Evolutionary conservation across 2,888 invertebrate genomes (phyloP), one percentile per base, ranked within the genome.

Genomic region (Orchesella flavescens): DNA sequence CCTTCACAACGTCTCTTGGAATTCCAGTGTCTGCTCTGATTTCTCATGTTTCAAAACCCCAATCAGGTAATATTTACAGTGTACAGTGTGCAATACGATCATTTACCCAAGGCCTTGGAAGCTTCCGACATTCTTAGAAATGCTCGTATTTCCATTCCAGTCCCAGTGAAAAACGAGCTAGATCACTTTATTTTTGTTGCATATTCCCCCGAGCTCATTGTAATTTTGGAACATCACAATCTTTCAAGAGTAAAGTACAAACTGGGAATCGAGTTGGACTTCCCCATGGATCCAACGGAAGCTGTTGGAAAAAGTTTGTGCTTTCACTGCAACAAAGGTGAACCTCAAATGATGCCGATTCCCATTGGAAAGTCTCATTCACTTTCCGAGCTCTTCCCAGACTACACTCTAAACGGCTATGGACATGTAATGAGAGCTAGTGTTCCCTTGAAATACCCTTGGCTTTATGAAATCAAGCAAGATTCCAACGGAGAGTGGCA

Each of bases 401-500:
- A 78, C 49, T 78, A 69, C 19, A 69, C 69, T 4, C 19, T 21
- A 68, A 69, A 57, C 13, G 69, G 77, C 15, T 9, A 69, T 24
- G 61, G 77, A 5, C 61, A 78, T 46, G 9, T 1, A n/a, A 4
- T 78, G 5, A 57, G 24, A 46, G 34, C 59, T 7, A 44, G n/a
- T 17, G 77, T 17, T 19, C 77, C 77, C 1, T 4, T 21, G 1
- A 77, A 78, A 21, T 59, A 69, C 44, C 77, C 59, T 0, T 78
- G 34, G 43, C 49, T 78, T 1, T 69, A 46, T 19, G 69, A 78
- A 46, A 59, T 61, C 7, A 46, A 71, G 21, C 43, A 13, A 21
- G 17, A 61, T 1, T n/a, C n/a, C n/a, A 5, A 1, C 3, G 15
- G n/a, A 13, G 19, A 43, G 17, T 77, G 77, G 66, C 21, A 13